These are phyloP conservation scores for Agonopterix heracliana DNA, from an alignment of 2,888 invertebrate genomes.

Conservation along the genomic window DNA sequence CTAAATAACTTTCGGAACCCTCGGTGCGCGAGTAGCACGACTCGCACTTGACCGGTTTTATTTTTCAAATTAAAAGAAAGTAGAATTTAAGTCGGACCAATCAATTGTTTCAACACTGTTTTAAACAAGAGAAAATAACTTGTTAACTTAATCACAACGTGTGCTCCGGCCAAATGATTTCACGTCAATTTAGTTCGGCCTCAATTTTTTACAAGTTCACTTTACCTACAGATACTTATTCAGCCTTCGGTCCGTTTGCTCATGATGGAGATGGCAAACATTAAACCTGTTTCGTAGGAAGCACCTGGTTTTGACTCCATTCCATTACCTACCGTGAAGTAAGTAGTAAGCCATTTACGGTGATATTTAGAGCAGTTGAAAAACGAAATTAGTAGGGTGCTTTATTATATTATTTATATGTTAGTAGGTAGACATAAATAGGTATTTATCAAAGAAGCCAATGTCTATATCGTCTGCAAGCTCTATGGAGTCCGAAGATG, in stretches of 20 bases:
- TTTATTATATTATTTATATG: too few relatives aligned
- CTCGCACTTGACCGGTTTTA: too few relatives aligned
- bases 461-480: too few relatives aligned
- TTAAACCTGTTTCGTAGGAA: conserved; percentile 12
- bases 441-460: too few relatives aligned
- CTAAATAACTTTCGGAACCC: too few relatives aligned
- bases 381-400: too few relatives aligned
- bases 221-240: conserved; percentile 1
- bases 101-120: conserved; percentile 2
- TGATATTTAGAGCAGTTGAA: not conserved
- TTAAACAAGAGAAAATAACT: conserved; percentile 8
- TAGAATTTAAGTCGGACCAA: too few relatives aligned
- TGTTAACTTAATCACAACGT: not conserved
- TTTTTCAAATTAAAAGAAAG: too few relatives aligned
- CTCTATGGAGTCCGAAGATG: too few relatives aligned
- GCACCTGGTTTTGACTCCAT: conserved; percentile 6
- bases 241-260: not conserved
- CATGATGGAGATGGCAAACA: conserved; percentile 5
- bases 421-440: too few relatives aligned
- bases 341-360: not conserved
- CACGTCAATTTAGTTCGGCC: conserved; percentile 1
- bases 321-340: conserved; percentile 1
- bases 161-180: not conserved
- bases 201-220: conserved; percentile 3
- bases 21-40: too few relatives aligned